These are phyloP conservation scores for Rhamnusium bicolor DNA, from an alignment of 2,888 invertebrate genomes.

Conservation along the genomic window DNA sequence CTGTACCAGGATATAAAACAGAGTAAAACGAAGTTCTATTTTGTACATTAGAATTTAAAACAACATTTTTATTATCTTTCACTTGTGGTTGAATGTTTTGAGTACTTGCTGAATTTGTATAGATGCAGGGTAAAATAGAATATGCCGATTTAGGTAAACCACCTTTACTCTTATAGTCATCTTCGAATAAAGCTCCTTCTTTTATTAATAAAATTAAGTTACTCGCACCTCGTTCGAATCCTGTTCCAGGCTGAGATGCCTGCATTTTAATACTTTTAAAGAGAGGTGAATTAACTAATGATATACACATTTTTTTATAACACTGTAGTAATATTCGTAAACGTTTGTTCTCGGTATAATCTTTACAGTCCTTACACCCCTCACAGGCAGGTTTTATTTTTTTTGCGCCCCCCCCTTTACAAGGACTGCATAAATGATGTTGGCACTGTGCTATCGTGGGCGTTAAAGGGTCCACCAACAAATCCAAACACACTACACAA, in stretches of 20 bases:
- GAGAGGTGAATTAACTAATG: slow-evolving; percentile 82
- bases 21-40: slow-evolving; percentile 81
- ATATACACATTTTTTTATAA: slow-evolving; percentile 91
- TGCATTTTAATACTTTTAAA: slow-evolving; percentile 75
- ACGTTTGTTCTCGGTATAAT: slow-evolving; percentile 87
- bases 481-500: slow-evolving; percentile 90
- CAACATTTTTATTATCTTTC: slow-evolving; percentile 51
- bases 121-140: slow-evolving; percentile 83
- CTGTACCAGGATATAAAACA: slow-evolving; percentile 85
- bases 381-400: slow-evolving; percentile 88
- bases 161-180: slow-evolving; percentile 82
- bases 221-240: slow-evolving; percentile 72
- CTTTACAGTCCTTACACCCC: slow-evolving; percentile 88
- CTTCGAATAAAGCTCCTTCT: slow-evolving; percentile 85
- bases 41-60: slow-evolving; percentile 58
- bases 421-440: slow-evolving; percentile 90
- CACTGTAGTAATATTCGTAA: slow-evolving; percentile 88
- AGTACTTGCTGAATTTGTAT: slow-evolving; percentile 74
- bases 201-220: slow-evolving; percentile 84
- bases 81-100: slow-evolving; percentile 69
- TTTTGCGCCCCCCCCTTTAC: slow-evolving; percentile 89
- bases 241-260: slow-evolving; percentile 74
- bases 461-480: slow-evolving; percentile 86
- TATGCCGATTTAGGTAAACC: slow-evolving; percentile 84
- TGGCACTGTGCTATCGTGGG: slow-evolving; percentile 86